Conservation (phyloP, 35 echinoderm and acorn worm genomes). For the Acanthaster planci region DNA sequence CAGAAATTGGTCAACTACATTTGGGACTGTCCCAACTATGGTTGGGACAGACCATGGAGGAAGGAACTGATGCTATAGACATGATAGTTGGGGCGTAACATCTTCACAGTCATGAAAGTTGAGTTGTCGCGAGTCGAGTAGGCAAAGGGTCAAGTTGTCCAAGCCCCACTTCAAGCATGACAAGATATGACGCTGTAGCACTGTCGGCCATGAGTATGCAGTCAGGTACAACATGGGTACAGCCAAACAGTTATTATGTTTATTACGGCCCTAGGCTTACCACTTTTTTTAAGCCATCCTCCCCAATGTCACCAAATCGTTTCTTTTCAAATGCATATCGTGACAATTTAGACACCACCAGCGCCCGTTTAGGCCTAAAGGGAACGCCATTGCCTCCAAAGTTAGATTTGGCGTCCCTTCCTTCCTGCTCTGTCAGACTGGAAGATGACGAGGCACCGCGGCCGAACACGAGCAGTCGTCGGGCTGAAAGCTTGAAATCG, state of each 20-base stretch:
- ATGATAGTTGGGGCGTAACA: too few species aligned
- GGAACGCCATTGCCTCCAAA: background rate
- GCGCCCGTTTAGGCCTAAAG: slow-evolving; percentile 12
- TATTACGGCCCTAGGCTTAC: background rate
- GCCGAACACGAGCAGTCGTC: background rate
- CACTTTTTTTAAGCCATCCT: slow-evolving; percentile 19
- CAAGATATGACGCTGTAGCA: background rate
- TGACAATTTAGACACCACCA: slow-evolving; percentile 49
- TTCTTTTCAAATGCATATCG: slow-evolving; percentile 47
- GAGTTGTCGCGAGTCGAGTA: too few species aligned
- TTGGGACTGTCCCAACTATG: too few species aligned
- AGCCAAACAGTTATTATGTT: background rate
- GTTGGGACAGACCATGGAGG: too few species aligned
- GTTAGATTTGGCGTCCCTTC: background rate
- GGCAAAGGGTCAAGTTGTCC: background rate
- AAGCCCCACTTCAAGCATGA: background rate
- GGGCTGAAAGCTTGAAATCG: background rate
- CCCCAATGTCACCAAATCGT: slow-evolving; percentile 17
- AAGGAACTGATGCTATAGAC: too few species aligned
- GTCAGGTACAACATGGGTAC: background rate
- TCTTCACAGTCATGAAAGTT: too few species aligned
- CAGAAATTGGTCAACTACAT: too few species aligned
- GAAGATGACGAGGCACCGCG: too few species aligned
- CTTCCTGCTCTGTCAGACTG: background rate
- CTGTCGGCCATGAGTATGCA: background rate